Evolutionary conservation across 1,140 invertebrate genomes (phyloP), one percentile per base, ranked within the genome.

Genomic region (Camponotus vicinus): DNA sequence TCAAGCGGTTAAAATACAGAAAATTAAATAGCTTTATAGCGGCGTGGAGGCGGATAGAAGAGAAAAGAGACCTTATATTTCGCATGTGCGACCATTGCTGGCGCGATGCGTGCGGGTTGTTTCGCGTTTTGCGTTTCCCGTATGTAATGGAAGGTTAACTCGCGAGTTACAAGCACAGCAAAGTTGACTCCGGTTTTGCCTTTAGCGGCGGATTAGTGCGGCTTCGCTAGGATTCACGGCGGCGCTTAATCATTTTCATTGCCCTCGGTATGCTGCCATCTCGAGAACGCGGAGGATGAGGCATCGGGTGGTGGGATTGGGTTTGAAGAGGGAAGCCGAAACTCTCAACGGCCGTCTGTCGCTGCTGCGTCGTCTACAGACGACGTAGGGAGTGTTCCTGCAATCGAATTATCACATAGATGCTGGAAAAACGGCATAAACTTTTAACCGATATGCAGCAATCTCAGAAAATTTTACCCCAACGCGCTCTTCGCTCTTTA

Each of bases 201-300:
- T 93, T 94, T 93, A 92, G 91, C 91, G 89, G 88, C 90, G 93
- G 92, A 94, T 94, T 94, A 94, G 91, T 92, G 88, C 89, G 92
- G 91, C 92, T 94, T 94, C 90, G 88, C 90, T 86, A 89, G 90
- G 91, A 94, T 93, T 93, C 93, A 90, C 89, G 86, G 67, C 88
- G 82, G 89, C 91, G 93, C 90, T 94, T 93, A 94, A 94, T 89
- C 88, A 90, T 90, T 90, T 90, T 86, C 89, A 69, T 70, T 89
- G 88, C 79, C 70, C 79, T 64, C 85, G 78, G 85, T 79, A 87
- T 78, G 77, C 57, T 63, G 87, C 57, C 77, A 83, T 86, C 88
- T 86, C 78, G 78, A 84, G 78, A 87, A 89, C 67, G 52, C 61
- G 57, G 21, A 42, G 71, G 82, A 85, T 78, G 82, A 63, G 78